Evolutionary conservation across 2,888 invertebrate genomes (phyloP).

Genomic region (Notodonta dromedarius): DNA sequence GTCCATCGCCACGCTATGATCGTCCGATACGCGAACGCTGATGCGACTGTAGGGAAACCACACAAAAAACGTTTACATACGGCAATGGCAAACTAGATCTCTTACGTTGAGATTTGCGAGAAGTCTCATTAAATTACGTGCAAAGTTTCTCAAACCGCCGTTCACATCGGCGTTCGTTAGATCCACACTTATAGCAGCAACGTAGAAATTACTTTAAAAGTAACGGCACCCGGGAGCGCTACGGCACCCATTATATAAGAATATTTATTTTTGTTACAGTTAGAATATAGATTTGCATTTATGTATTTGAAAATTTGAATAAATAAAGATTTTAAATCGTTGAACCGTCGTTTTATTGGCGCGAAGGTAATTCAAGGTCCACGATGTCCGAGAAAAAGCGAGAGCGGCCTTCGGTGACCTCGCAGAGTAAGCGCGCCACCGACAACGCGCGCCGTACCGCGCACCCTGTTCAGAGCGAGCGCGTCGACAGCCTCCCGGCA

Average conservation of each 20-base stretch:
- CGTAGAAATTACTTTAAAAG: slow-evolving; percentile 2
- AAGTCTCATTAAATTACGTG: background rate
- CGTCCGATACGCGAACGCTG: slow-evolving; percentile 12
- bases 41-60: background rate
- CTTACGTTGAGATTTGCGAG: too few relatives aligned
- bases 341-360: slow-evolving; percentile 41
- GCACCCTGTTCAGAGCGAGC: slow-evolving; percentile 9
- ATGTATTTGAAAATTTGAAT: slow-evolving; percentile 28
- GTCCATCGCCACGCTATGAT: slow-evolving; percentile 9
- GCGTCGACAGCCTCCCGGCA: slow-evolving; percentile 11
- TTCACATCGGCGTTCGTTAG: background rate
- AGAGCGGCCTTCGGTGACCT: slow-evolving; percentile 13
- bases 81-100: background rate
- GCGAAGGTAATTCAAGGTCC: slow-evolving; percentile 38
- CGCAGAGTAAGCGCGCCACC: slow-evolving; percentile 13
- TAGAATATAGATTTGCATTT: slow-evolving; percentile 19
- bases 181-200: background rate
- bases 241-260: slow-evolving; percentile 15
- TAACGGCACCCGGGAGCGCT: slow-evolving; percentile 9
- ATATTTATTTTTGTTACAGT: slow-evolving; percentile 25
- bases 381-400: slow-evolving; percentile 14
- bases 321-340: slow-evolving; percentile 28
- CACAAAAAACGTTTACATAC: background rate
- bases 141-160: background rate
- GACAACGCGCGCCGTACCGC: slow-evolving; percentile 10